Percentiles rank a stretch among this genome's conserved stretches.
These are phyloP conservation scores for Maccullochella peelii DNA, from an alignment of 2,113 vertebrate genomes.

Conservation along the genomic window DNA sequence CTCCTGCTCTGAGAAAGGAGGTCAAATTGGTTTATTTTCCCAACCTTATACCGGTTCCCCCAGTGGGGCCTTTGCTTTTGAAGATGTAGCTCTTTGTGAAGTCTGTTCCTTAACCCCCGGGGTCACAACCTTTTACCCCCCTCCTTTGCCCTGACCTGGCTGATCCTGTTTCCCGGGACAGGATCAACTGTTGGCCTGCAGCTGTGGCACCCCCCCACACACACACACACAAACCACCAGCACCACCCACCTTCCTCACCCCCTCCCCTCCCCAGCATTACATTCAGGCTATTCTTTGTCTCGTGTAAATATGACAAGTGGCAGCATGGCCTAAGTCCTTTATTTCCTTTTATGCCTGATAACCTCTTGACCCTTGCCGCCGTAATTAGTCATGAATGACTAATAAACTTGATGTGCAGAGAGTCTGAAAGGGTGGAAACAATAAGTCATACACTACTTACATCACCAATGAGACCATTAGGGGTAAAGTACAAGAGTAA, in stretches of 20 bases:
- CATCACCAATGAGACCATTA: not conserved
- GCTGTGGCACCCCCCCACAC: slow-evolving; percentile 66
- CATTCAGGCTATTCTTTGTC: slow-evolving; percentile 53
- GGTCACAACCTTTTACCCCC: slow-evolving; percentile 70
- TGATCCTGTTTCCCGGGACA: slow-evolving; percentile 78
- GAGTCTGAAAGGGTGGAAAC: not conserved
- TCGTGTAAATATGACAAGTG: slow-evolving; percentile 71
- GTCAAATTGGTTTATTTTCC: slow-evolving; percentile 74
- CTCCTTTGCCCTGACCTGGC: slow-evolving; percentile 72
- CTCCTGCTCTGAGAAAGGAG: slow-evolving; percentile 60
- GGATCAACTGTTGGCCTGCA: slow-evolving; percentile 82
- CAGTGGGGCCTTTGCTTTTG: slow-evolving; percentile 54
- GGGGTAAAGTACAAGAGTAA: not conserved
- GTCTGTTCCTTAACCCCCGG: slow-evolving; percentile 68
- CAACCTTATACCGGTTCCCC: slow-evolving; percentile 54
- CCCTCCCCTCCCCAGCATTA: slow-evolving; percentile 11
- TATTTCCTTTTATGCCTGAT: slow-evolving; percentile 51
- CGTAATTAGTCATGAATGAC: slow-evolving; percentile 57
- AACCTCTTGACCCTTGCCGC: slow-evolving; percentile 55
- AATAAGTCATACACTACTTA: not conserved
- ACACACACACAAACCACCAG: slow-evolving; percentile 29
- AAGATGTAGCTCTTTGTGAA: slow-evolving; percentile 81
- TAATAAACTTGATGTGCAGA: slow-evolving; percentile 39
- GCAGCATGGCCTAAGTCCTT: slow-evolving; percentile 44
- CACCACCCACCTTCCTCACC: slow-evolving; percentile 1